phyloP scores from a whole-genome alignment of 2,888 invertebrate genomes.

The Parochlus steinenii region DNA sequence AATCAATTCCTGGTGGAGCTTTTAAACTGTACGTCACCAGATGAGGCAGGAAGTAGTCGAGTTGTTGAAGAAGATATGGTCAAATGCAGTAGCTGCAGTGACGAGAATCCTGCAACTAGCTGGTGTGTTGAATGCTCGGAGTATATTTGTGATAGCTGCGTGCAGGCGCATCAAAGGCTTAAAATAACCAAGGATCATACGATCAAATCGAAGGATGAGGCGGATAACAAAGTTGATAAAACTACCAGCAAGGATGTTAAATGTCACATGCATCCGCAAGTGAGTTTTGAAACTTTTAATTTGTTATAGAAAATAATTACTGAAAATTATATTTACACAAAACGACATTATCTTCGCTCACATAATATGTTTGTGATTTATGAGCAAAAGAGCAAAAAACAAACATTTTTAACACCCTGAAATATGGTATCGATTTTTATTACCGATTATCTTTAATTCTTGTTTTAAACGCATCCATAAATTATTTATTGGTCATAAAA shows the following conservation, averaged over 20 bases:
- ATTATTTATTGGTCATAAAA: no score
- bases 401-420: no score
- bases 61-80: constrained; percentile 28
- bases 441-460: no score
- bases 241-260: constrained; percentile 45
- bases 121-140: constrained; percentile 86
- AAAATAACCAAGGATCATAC: constrained; percentile 89
- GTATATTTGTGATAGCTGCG: constrained; percentile 83
- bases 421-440: no score
- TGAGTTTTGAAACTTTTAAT: constrained; percentile 17
- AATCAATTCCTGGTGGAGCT: constrained; percentile 64
- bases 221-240: constrained; percentile 37
- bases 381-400: no score
- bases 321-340: no score
- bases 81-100: constrained; percentile 76
- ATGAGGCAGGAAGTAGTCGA: constrained; percentile 30
- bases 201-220: constrained; percentile 71
- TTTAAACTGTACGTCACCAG: constrained; percentile 24
- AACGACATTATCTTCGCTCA: no score
- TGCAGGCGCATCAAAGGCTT: constrained; percentile 77
- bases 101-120: constrained; percentile 63
- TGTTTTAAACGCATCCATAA: no score
- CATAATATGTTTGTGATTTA: no score
- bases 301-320: no score
- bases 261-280: constrained; percentile 58